These are phyloP conservation scores for Lepidochrysops patricia DNA, from an alignment of 2,888 invertebrate species.

Conservation along the genomic window DNA sequence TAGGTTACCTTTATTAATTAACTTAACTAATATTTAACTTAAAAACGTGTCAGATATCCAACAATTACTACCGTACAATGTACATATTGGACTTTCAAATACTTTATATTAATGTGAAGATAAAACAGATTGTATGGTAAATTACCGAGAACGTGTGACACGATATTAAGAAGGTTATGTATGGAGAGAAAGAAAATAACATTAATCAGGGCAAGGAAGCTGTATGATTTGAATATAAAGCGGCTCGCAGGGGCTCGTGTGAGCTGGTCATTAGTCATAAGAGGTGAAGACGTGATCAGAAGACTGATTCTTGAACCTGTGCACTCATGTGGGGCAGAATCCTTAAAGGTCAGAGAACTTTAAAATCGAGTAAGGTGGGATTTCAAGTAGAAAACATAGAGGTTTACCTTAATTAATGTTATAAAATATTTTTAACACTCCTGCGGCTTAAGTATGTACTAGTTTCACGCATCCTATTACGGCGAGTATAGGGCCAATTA, in stretches of 20 bases:
- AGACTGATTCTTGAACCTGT: slow-evolving; percentile 31
- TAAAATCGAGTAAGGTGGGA: background rate
- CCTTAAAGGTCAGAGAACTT: background rate
- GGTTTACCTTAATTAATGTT: too few species aligned
- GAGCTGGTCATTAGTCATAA: slow-evolving; percentile 73
- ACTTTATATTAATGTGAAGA: background rate
- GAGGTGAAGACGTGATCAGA: slow-evolving; percentile 55
- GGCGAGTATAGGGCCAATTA: too few species aligned
- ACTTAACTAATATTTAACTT: too few species aligned
- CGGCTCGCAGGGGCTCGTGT: slow-evolving; percentile 37
- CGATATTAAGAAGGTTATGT: slow-evolving; percentile 47
- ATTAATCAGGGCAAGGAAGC: slow-evolving; percentile 69
- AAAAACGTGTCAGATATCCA: too few species aligned
- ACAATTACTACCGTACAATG: too few species aligned
- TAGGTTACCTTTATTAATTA: background rate
- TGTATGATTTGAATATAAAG: slow-evolving; percentile 72
- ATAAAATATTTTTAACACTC: too few species aligned
- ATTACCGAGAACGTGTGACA: slow-evolving; percentile 3
- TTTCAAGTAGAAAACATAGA: too few species aligned
- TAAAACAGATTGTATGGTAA: background rate
- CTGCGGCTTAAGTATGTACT: too few species aligned
- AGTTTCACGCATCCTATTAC: too few species aligned
- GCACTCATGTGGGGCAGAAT: slow-evolving; percentile 21
- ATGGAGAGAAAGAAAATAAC: slow-evolving; percentile 61
- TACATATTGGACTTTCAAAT: too few species aligned